A percentile compares a stretch with the other conserved stretches of the same genome.
Conservation (phyloP, 2,888 invertebrate genomes). For the Pristionchus exspectatus region DNA sequence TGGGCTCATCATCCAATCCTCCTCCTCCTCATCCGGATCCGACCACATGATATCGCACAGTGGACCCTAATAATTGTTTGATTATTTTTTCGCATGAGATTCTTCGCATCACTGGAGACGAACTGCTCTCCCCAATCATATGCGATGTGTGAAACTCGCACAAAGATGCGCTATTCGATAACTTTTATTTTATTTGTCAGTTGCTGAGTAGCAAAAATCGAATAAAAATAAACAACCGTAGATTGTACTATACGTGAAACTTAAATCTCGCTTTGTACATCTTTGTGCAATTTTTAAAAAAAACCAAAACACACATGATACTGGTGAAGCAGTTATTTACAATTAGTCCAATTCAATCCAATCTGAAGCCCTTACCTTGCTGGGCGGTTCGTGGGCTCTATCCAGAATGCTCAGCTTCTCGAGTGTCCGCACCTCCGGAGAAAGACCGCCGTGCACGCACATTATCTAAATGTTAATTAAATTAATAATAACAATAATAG, state of each 20-base stretch:
- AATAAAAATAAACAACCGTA: too few relatives aligned
- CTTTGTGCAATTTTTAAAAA: too few relatives aligned
- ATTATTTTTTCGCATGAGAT: not conserved
- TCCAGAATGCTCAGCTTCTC: slow-evolving; percentile 82
- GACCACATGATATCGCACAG: slow-evolving; percentile 99
- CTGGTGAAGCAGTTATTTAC: not conserved
- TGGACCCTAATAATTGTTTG: slow-evolving; percentile 86
- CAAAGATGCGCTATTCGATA: too few relatives aligned
- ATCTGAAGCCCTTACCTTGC: slow-evolving; percentile 21
- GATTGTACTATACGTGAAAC: too few relatives aligned
- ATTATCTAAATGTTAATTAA: slow-evolving; percentile 62
- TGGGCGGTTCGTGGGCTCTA: slow-evolving; percentile 54
- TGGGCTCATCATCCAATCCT: slow-evolving; percentile 82
- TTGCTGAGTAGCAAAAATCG: too few relatives aligned
- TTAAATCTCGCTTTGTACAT: too few relatives aligned
- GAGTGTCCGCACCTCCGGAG: slow-evolving; percentile 95
- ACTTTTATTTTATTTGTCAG: too few relatives aligned
- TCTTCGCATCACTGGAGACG: not conserved
- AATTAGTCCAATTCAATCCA: not conserved
- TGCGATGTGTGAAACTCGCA: too few relatives aligned
- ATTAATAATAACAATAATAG: not conserved
- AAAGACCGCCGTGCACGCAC: slow-evolving; percentile 97
- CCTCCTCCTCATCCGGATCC: slow-evolving; percentile 97
- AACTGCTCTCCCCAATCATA: not conserved
- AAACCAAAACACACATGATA: too few relatives aligned